Percentiles rank a stretch among this genome's conserved stretches.
phyloP scores from a whole-genome alignment of 2,888 invertebrate genomes.

The Panorpa germanica region DNA sequence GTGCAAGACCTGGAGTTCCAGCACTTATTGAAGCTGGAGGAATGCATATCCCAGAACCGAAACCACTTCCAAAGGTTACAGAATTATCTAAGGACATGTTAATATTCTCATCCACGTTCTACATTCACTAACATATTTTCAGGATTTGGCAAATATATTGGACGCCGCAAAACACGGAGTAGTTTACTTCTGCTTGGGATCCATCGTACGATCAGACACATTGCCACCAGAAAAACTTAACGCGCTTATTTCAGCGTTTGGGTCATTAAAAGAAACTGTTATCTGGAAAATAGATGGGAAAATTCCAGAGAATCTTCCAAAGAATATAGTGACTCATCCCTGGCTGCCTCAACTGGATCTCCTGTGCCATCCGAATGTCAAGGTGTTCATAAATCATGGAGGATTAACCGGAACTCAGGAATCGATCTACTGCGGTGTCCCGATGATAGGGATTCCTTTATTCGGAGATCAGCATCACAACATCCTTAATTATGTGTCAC shows the following conservation, averaged over 20 bases:
- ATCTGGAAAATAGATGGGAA: constrained; percentile 25
- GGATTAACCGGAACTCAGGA: constrained; percentile 31
- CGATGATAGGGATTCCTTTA: constrained; percentile 25
- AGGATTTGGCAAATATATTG: constrained; percentile 26
- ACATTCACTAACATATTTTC: too few relatives aligned
- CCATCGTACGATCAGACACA: constrained; percentile 20
- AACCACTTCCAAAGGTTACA: too few relatives aligned
- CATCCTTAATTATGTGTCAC: constrained; percentile 17
- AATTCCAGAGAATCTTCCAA: constrained; percentile 20
- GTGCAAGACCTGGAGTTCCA: too few relatives aligned
- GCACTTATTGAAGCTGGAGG: too few relatives aligned
- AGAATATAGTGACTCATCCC: constrained; percentile 19
- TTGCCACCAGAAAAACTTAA: constrained; percentile 19
- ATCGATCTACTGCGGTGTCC: constrained; percentile 24
- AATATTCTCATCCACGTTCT: too few relatives aligned
- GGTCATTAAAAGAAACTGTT: constrained; percentile 22
- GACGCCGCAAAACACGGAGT: constrained; percentile 25
- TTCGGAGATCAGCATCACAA: constrained; percentile 27
- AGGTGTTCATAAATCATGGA: constrained; percentile 32
- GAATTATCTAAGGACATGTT: too few relatives aligned
- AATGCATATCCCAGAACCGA: too few relatives aligned
- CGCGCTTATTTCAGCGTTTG: constrained; percentile 20
- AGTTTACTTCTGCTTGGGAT: constrained; percentile 25
- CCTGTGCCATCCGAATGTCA: constrained; percentile 28
- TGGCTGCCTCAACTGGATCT: constrained; percentile 30